Base-by-base conservation (phyloP, 2,113 vertebrate species). In the Edolisoma coerulescens region DNA sequence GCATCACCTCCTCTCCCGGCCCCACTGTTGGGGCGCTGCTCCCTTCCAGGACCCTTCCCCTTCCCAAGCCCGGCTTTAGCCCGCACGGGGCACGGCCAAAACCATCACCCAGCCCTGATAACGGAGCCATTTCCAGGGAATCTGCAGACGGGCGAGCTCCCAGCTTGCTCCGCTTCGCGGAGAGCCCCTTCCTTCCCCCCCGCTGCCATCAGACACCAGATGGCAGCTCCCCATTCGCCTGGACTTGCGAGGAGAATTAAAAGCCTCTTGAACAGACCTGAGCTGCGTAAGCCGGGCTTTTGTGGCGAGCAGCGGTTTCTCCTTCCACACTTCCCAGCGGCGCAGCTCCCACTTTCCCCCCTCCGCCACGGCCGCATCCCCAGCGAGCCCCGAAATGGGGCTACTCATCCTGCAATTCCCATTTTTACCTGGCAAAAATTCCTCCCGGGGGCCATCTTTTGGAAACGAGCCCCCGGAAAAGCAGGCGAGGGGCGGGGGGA, bases 201-300 rank as follows among this genome's bases (percentile, higher is more conserved):
- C 2, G 24, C 89, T 95, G 83, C 80, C 96, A 65, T 65, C 91
- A 94, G 96, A 94, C 96, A 95, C 49, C 95, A 95, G 91, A 96
- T 94, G 95, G 95, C 96, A 94, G 91, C 91, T 96, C 89, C 93
- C 91, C 7, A 0, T 52, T 30, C 21, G 35, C 83, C 82, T 15
- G 85, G 60, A 11, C 85, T 69, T 9, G 4, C 49, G 75, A 56
- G 64, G 71, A 33, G 95, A 92, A 90, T 92, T 88, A 86, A 96
- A 94, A 5, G 32, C n/a, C 93, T 37, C 89, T 19, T 16, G 63
- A 80, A 76, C 2, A 80, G 83, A 56, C 19, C 91, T 3, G 86
- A 2, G 79, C 86, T 73, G 80, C 32, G 3, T 7, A 49, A 95
- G 44, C 30, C 16, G 19, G 2, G 71, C 30, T 92, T 93, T 76